Evolutionary conservation across 1,140 invertebrate species (phyloP), one percentile per base, ranked within the genome.

Genomic region (Diachasmimorpha longicaudata): DNA sequence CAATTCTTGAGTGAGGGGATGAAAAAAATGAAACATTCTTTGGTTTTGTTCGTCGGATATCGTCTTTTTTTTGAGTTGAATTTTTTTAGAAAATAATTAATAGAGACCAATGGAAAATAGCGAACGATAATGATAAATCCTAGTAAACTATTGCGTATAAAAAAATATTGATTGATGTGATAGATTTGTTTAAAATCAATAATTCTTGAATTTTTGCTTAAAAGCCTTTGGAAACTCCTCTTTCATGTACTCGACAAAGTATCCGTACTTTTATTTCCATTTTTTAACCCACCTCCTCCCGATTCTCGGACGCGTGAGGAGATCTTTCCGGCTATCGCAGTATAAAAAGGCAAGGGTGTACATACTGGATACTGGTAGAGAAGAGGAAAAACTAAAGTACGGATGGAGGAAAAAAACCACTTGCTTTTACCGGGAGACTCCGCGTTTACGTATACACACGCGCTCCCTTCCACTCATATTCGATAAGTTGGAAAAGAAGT

Each of bases 391-490:
- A 55, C 6, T 55, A 19, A 55, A 63, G 23, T 25, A 23, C 5
- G 19, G 37, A 16, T 31, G 31, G 31, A 31, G 31, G 58, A 25
- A 63, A 63, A 63, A 63, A 63, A 63, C 58, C 58, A 63, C 58
- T 63, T 63, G 58, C 58, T 23, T 63, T 63, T 63, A 63, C 58
- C 23, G 21, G 10, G 19, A 25, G 19, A 25, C 58, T 21, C 25
- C 58, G 58, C 58, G 58, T 63, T 63, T 63, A 63, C 58, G 58
- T 63, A 63, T 63, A 63, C 58, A 63, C 58, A 63, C 58, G 9
- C 21, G 9, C 21, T 25, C 21, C 31, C 10, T 25, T 11, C 13
- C 58, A 25, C 21, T 25, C 21, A 19, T 31, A 31, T 11, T 63
- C 58, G 58, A 63, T 63, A 63, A 63, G 58, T 63, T 63, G 23